Base-by-base conservation (phyloP, 2,888 invertebrate species). In the Lasioglossum morio region DNA sequence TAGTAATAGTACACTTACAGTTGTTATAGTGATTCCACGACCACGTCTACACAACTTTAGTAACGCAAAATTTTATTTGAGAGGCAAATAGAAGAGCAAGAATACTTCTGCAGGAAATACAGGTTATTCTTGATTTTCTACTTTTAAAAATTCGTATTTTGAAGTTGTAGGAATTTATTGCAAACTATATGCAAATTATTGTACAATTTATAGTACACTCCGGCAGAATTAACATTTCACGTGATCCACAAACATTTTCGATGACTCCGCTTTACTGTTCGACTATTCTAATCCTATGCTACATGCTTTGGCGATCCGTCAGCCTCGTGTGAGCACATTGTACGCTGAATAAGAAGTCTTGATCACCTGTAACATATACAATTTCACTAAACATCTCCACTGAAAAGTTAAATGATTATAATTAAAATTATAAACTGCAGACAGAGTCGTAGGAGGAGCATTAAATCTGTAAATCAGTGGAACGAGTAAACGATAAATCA, bases 1-100 rank as follows among this genome's bases (percentile, higher is more conserved):
- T 19, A 48, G 2, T 34, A 34, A 0, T 19, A 0, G 48, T 0
- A 7, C 19, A 48, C 19, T 16, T 4, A 19, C 19, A 19, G 1
- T 19, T 48, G 7, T 19, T 19, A 19, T 19, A 48, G 19, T 48
- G 19, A 48, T 19, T 19, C 4, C 4, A 4, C 46, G 14, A 46
- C 46, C 46, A 14, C n/a, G n/a, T n/a, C 16, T 4, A 14, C 46
- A 48, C 12, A 19, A 48, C 19, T 19, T 48, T 48, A 5, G 19
- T 48, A 0, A 16, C 46, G 4, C 5, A 7, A 19, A 48, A 48
- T 48, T 48, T 48, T 0, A 19, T 48, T 48, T 48, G 2, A 46
- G 16, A 4, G 46, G 4, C 46, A 46, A 4, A 16, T 46, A 46
- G 46, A 46, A 46, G 4, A 46, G 16, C 1, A 16, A 8, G 46